Evolutionary conservation across 1,140 invertebrate species (phyloP).

Genomic region (Plectus sambesii): DNA sequence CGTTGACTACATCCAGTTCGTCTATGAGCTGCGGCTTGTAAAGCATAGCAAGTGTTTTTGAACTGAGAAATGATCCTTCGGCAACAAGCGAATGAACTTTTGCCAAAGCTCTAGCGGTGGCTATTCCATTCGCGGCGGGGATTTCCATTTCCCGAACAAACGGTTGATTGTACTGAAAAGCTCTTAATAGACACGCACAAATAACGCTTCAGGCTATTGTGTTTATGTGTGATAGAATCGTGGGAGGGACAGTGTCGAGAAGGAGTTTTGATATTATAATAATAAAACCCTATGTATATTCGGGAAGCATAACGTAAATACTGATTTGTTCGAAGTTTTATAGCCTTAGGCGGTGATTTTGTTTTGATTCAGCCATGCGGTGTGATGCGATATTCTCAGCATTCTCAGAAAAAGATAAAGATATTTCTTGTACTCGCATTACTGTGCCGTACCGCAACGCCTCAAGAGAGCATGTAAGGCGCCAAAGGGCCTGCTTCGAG

Average conservation of each 20-base stretch:
- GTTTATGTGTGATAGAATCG: conserved; percentile 12
- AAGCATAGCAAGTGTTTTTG: conserved; percentile 4
- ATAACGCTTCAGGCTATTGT: conserved; percentile 3
- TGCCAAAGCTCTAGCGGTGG: conserved; percentile 16
- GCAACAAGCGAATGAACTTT: conserved; percentile 18
- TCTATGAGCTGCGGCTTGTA: conserved; percentile 12
- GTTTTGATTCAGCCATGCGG: too few species aligned
- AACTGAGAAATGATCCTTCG: conserved; percentile 2
- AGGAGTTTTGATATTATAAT: conserved; percentile 16
- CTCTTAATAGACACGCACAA: neutral
- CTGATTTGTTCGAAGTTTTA: too few species aligned
- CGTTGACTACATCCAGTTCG: conserved; percentile 22
- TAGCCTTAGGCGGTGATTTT: too few species aligned
- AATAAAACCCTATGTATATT: conserved; percentile 14
- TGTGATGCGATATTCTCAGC: too few species aligned
- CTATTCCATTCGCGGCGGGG: conserved; percentile 26
- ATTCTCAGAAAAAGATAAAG: too few species aligned
- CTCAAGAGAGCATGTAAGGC: too few species aligned
- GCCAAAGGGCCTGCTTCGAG: too few species aligned
- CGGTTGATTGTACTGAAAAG: conserved; percentile 21
- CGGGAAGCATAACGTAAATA: too few species aligned
- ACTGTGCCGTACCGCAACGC: too few species aligned
- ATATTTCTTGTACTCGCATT: too few species aligned
- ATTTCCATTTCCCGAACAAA: conserved; percentile 20
- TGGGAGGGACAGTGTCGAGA: conserved; percentile 17